These are phyloP conservation scores for Rousettus madagascariensis DNA, from an alignment of 2,797 vertebrate genomes.

Conservation along the genomic window DNA sequence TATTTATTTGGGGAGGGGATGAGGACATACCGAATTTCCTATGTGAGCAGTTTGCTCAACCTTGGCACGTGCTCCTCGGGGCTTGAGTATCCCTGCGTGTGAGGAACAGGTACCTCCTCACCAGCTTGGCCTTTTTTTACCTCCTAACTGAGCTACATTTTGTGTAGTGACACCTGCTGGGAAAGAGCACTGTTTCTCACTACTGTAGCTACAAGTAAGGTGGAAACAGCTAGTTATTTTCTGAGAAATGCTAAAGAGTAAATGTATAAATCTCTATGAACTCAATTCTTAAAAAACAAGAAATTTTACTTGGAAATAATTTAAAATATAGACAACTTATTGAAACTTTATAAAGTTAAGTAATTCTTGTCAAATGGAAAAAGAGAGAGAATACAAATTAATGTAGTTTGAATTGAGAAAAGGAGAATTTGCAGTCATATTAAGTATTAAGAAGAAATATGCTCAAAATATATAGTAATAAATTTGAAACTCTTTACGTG, in stretches of 20 bases:
- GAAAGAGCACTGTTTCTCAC: neutral
- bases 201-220: neutral
- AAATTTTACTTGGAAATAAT: neutral
- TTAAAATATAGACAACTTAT: neutral
- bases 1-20: neutral
- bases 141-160: neutral
- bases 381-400: neutral
- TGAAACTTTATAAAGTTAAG: neutral
- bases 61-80: neutral
- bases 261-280: neutral
- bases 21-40: neutral
- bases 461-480: neutral
- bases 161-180: neutral
- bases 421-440: neutral
- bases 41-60: neutral
- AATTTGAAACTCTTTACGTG: neutral
- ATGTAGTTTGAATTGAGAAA: neutral
- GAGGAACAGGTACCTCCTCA: neutral
- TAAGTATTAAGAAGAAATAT: constrained; percentile 20
- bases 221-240: neutral
- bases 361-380: neutral
- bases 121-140: neutral
- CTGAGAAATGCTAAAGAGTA: neutral
- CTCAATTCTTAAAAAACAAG: neutral
- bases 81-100: neutral